phyloP scores from a whole-genome alignment of 1,140 invertebrate species.

The Solenopsis invicta region DNA sequence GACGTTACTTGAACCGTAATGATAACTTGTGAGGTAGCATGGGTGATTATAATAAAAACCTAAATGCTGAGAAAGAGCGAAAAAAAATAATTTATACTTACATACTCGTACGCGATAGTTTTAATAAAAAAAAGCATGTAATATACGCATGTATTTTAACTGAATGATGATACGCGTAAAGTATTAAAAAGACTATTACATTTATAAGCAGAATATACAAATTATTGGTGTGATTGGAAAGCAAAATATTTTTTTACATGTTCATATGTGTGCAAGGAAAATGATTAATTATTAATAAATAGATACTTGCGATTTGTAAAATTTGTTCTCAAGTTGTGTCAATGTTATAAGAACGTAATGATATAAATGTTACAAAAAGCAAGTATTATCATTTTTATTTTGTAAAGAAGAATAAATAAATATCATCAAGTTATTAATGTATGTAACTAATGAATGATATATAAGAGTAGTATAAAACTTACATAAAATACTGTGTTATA shows the following conservation, averaged over 20 bases:
- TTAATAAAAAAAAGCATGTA: not conserved
- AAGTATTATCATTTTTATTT: not conserved
- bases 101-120: slow-evolving; percentile 15
- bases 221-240: not conserved
- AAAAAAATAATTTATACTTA: slow-evolving; percentile 40
- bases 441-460: slow-evolving; percentile 6
- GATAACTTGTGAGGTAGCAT: not conserved
- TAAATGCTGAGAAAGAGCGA: not conserved
- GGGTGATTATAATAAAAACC: not conserved
- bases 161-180: not conserved
- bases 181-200: not conserved
- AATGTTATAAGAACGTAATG: not conserved
- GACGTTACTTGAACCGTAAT: not conserved
- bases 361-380: slow-evolving; percentile 5
- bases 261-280: not conserved
- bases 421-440: not conserved
- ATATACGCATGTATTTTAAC: not conserved
- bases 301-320: not conserved
- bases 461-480: not conserved
- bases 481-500: not conserved
- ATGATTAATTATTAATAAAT: not conserved
- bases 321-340: not conserved
- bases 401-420: not conserved
- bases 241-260: not conserved
- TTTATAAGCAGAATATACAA: not conserved